Evolutionary conservation across 2,797 vertebrate species (phyloP), one percentile per base, ranked within the genome.

Genomic region (Toxotes lorentzi): DNA sequence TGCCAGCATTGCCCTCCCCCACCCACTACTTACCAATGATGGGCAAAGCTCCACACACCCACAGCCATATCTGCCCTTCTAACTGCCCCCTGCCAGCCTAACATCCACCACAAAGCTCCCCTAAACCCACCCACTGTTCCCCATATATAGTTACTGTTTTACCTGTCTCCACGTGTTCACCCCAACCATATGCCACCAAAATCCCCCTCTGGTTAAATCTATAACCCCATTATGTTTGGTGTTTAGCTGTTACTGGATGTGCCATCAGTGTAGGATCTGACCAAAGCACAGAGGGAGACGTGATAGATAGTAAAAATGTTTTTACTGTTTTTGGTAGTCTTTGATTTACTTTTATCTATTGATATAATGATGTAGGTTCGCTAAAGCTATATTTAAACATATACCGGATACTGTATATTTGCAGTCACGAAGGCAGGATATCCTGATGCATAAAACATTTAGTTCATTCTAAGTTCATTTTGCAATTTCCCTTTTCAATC

Each of bases 51-150:
- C 79, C 84, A 86, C 80, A 83, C 74, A 79, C 47, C 47, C 58
- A 35, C 61, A 77, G 74, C 75, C 72, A 76, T 76, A 45, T 85
- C 82, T 89, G 82, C 78, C 88, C 86, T 84, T 78, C 67, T 75
- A 80, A 87, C 62, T 87, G 79, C 78, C 81, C 89, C 88, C 84
- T 38, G 40, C 88, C 61, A 79, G 65, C 73, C 71, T 60, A 63
- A 87, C 85, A 89, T 90, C 73, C 61, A 85, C 66, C 82, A 83
- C 83, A 90, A 85, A 87, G 77, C 80, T 64, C 69, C 62, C 51
- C 32, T 64, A 61, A 82, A 78, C 68, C 81, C 86, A 81, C 85
- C 79, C 69, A 66, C 76, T 64, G 86, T 70, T 68, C 32, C 34
- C 59, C 54, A 73, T 34, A 53, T 34, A 78, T 24, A 23, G 68